Base-by-base conservation (phyloP, 2,888 invertebrate genomes). In the Dendrolimus houi region DNA sequence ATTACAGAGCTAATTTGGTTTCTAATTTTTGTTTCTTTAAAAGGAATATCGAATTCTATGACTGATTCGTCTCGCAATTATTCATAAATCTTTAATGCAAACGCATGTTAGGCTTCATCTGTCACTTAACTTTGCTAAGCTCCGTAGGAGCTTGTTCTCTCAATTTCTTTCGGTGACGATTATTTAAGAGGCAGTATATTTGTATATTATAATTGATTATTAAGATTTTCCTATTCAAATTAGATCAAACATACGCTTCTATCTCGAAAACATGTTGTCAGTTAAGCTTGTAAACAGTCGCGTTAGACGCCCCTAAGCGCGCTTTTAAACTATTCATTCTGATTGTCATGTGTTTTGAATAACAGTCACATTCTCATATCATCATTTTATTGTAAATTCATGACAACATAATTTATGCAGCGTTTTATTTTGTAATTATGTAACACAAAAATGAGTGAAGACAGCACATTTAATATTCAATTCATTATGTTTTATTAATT, bases 371-470 rank as follows among this genome's bases (percentile, higher is more conserved):
- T 47, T 12, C 2, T 47, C 47, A 47, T 29, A 29, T 29, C 29
- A 29, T 29, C 9, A 47, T 47, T 7, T 47, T 9, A 58, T 52
- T 59, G 58, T 54, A 55, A 57, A 56, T 41, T 61, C 62, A 65
- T 65, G 65, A 58, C 56, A 58, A 47, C 56, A 54, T 54, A 57
- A 53, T 59, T 58, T 57, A 52, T 59, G 52, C 47, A 47, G 9
- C 12, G 47, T 47, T 47, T 47, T 47, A 47, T 9, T 56, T 52
- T 17, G 17, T 29, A 29, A 29, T 53, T n/a, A 40, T 56, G 41
- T 56, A n/a, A 17, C 47, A 57, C 13, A 54, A 54, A 62, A 77
- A 88, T 89, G 89, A 89, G 89, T 89, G 89, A 89, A 88, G 89
- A 87, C 81, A 76, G 68, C 89, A 86, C 87, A 75, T 54, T 47